Base-by-base conservation (phyloP, 2,797 vertebrate species). In the Danionella dracula region DNA sequence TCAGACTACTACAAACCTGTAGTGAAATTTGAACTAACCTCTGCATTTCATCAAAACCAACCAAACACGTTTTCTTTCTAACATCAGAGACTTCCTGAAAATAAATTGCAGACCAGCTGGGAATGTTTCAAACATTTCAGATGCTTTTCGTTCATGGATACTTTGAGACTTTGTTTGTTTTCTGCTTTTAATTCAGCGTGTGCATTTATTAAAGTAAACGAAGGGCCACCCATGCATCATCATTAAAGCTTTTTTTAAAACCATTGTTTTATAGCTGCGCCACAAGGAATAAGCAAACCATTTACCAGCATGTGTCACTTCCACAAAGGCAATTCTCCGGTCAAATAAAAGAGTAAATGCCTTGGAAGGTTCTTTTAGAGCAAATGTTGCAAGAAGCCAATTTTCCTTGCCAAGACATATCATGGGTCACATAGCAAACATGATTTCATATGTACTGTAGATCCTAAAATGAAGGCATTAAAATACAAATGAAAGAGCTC, bases 211-310 rank as follows among this genome's bases (percentile, higher is more conserved):
- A 59, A 50, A 13, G 35, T 42, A 34, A 66, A 46, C 15, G 11
- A 64, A 35, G 20, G 72, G 55, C 68, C 72, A 74, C 68, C 65
- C 66, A 70, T 40, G 53, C 44, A 40, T 60, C 40, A 23, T 27
- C 64, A 46, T 67, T 73, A 65, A 67, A 29, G 44, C 53, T 46
- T n/a, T n/a, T n/a, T n/a, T n/a, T n/a, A n/a, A n/a, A 60, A 51
- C 56, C 34, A 42, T 65, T 68, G 67, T 71, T 68, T 73, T 70
- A 61, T 60, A 27, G 49, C 49, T 54, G 34, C 16, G 34, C 40
- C 44, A 40, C 16, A 23, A 41, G 27, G 35, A 67, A 21, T 20
- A 17, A 31, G 57, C 56, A 15, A 68, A 40, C 60, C 32, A 51
- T 20, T 32, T 38, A 31, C 16, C 29, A 55, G 8, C 17, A 35